phyloP scores from a whole-genome alignment of 2,888 invertebrate genomes.

The Hoplodrina ambigua region DNA sequence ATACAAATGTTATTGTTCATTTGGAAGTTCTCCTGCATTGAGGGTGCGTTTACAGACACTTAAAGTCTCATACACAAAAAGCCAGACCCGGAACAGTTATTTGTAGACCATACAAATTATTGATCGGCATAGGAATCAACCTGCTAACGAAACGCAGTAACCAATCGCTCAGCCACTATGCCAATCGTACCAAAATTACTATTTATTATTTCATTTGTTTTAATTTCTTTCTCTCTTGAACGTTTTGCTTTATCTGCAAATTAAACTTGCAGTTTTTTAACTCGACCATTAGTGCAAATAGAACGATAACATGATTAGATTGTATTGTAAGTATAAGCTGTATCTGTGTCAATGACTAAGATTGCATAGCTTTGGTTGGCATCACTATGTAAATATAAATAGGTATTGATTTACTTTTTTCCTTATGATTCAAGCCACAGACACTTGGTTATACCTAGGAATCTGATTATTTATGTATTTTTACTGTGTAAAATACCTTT shows the following conservation, averaged over 20 bases:
- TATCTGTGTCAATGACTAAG: conserved; percentile 50
- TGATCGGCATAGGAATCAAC: too few relatives aligned
- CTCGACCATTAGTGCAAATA: conserved; percentile 21
- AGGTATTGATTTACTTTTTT: conserved; percentile 40
- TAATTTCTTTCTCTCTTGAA: not conserved
- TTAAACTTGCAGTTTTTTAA: not conserved
- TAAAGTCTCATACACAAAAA: too few relatives aligned
- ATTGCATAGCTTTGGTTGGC: conserved; percentile 25
- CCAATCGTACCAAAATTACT: too few relatives aligned
- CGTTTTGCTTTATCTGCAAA: not conserved
- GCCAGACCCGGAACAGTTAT: too few relatives aligned
- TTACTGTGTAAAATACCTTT: conserved; percentile 1
- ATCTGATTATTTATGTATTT: conserved; percentile 18
- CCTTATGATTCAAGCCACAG: conserved; percentile 46
- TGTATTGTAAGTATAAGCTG: conserved; percentile 23
- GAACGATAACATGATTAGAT: conserved; percentile 26
- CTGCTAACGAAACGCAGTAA: too few relatives aligned
- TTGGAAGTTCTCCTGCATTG: too few relatives aligned
- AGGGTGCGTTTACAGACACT: too few relatives aligned
- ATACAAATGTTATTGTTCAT: too few relatives aligned
- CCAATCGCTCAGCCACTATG: too few relatives aligned
- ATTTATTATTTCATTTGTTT: not conserved
- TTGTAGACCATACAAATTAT: too few relatives aligned
- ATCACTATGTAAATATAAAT: conserved; percentile 25
- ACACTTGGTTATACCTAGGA: conserved; percentile 14